Percentiles rank a stretch among this genome's conserved stretches.
phyloP scores from a whole-genome alignment of 2,888 invertebrate species.

The Drosophila emarginata region DNA sequence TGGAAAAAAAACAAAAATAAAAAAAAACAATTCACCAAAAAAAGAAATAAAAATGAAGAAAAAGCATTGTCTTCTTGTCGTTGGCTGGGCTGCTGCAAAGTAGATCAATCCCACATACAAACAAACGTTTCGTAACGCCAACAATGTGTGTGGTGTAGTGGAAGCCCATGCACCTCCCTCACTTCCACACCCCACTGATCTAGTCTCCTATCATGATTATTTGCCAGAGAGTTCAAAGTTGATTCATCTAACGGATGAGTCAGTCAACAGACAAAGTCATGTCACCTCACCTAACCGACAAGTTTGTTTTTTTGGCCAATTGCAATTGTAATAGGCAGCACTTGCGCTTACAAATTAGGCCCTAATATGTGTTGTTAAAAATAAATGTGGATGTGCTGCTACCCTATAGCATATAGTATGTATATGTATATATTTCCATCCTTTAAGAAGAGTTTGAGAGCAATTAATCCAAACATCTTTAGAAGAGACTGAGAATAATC shows the following conservation, averaged over 20 bases:
- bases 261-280: slow-evolving; percentile 22
- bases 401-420: not conserved
- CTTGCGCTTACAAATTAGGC: slow-evolving; percentile 43
- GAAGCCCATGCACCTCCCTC: slow-evolving; percentile 54
- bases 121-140: slow-evolving; percentile 60
- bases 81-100: slow-evolving; percentile 40
- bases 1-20: slow-evolving; percentile 52
- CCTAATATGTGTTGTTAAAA: slow-evolving; percentile 20
- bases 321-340: slow-evolving; percentile 46
- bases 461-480: too few relatives aligned
- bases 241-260: slow-evolving; percentile 51
- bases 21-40: slow-evolving; percentile 22
- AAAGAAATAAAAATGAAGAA: slow-evolving; percentile 60
- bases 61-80: slow-evolving; percentile 66
- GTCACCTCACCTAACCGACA: slow-evolving; percentile 26
- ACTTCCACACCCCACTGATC: slow-evolving; percentile 1
- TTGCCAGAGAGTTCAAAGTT: slow-evolving; percentile 67
- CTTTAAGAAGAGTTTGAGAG: too few relatives aligned
- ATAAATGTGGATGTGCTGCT: too few relatives aligned
- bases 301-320: slow-evolving; percentile 49
- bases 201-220: slow-evolving; percentile 20
- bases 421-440: too few relatives aligned
- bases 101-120: slow-evolving; percentile 61
- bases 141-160: slow-evolving; percentile 9
- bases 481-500: too few relatives aligned